Conservation (phyloP, 2,888 invertebrate genomes). For the Halictus quadricinctus region DNA sequence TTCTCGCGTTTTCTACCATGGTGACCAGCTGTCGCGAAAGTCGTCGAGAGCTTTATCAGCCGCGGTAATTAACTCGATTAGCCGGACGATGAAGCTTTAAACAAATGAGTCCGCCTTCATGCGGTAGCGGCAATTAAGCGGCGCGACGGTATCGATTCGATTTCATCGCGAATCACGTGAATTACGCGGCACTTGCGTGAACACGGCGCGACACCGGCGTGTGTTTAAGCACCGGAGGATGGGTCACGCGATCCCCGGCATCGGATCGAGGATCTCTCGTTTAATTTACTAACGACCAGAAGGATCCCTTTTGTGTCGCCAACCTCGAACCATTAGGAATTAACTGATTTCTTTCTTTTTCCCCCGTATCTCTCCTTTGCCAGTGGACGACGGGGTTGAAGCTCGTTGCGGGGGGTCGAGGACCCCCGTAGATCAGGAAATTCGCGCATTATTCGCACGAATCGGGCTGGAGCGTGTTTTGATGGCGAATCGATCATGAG, state of each 20-base stretch:
- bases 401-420: slow-evolving; percentile 6
- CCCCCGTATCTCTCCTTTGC: not conserved
- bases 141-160: slow-evolving; percentile 54
- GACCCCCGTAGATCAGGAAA: slow-evolving; percentile 34
- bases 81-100: slow-evolving; percentile 58
- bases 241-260: slow-evolving; percentile 48
- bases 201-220: slow-evolving; percentile 6
- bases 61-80: slow-evolving; percentile 70
- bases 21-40: slow-evolving; percentile 58
- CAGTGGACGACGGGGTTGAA: not conserved
- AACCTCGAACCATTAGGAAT: slow-evolving; percentile 43
- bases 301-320: slow-evolving; percentile 16
- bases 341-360: slow-evolving; percentile 36
- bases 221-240: slow-evolving; percentile 28
- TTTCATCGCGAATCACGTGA: slow-evolving; percentile 60
- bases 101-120: slow-evolving; percentile 58
- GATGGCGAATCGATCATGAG: slow-evolving; percentile 51
- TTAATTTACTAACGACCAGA: slow-evolving; percentile 48
- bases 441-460: slow-evolving; percentile 42
- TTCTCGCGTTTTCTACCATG: not conserved
- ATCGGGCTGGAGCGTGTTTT: slow-evolving; percentile 22
- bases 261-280: slow-evolving; percentile 31
- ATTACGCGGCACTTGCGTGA: slow-evolving; percentile 55
- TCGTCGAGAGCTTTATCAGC: slow-evolving; percentile 57
- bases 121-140: slow-evolving; percentile 58